These are phyloP conservation scores for Coelinius sp. DNA, from an alignment of 2,888 invertebrate genomes.

Conservation along the genomic window DNA sequence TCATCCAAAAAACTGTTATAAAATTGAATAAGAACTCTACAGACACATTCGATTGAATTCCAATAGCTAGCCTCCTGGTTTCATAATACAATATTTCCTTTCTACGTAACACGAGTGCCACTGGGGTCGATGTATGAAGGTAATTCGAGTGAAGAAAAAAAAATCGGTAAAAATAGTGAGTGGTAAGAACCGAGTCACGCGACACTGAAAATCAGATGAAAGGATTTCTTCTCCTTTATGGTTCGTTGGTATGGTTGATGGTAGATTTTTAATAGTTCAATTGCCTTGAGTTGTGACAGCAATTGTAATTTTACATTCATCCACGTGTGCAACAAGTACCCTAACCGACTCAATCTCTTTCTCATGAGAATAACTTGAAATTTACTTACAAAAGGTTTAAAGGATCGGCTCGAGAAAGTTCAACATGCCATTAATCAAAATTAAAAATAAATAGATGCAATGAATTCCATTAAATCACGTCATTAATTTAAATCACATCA, in stretches of 20 bases:
- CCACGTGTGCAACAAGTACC: neutral
- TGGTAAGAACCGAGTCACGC: constrained; percentile 27
- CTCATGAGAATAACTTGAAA: constrained; percentile 22
- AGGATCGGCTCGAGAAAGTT: neutral
- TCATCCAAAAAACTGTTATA: neutral
- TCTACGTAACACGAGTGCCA: constrained; percentile 55
- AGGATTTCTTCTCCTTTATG: constrained; percentile 18
- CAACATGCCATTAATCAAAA: no score
- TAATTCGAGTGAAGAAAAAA: constrained; percentile 43
- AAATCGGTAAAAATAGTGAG: constrained; percentile 11
- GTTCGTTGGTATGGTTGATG: neutral
- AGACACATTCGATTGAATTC: constrained; percentile 33
- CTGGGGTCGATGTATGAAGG: constrained; percentile 53
- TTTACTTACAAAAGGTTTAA: neutral
- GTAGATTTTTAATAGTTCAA: constrained; percentile 46
- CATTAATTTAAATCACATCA: neutral
- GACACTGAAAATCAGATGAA: constrained; percentile 30
- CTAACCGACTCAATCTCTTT: no score
- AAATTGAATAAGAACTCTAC: constrained; percentile 17
- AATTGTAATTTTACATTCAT: constrained; percentile 44
- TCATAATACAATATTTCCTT: constrained; percentile 50
- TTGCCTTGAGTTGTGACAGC: constrained; percentile 51
- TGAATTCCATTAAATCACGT: no score
- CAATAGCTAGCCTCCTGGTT: constrained; percentile 30
- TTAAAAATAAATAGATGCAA: neutral